Evolutionary conservation across 2,888 invertebrate genomes (phyloP), one percentile per base, ranked within the genome.

Genomic region (Nemotelus nigrinus): DNA sequence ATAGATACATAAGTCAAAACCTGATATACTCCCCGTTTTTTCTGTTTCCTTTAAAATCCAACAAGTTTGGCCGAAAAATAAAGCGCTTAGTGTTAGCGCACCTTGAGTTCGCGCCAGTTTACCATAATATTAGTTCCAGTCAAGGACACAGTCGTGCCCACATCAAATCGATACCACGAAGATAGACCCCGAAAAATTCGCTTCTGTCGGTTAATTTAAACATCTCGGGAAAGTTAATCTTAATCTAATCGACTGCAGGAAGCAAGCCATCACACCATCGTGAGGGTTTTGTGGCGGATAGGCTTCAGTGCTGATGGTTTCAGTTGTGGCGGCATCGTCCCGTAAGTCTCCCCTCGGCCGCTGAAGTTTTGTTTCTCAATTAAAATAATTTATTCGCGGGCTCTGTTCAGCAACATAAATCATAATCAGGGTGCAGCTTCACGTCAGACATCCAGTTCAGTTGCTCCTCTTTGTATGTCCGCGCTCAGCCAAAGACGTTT

Each of bases 331-430:
- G 60, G 60, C 41, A 68, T 25, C 25, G 39, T 48, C 48, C 7
- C 25, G 7, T 50, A 68, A 68, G 7, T 44, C 50, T 39, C 48
- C 39, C 67, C 67, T 5, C 48, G 39, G 50, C 50, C 41, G 50
- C 48, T 68, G 50, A 68, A 68, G 67, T 68, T 68, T 50, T 25
- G 48, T 68, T 25, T 60, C 45, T 50, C 67, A 68, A 68, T 68
- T 68, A 68, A 68, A 68, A 68, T 68, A 68, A 68, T 68, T 68
- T 68, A 68, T 68, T n/a, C 48, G 48, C 7, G 48, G 48, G 25
- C 48, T 68, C 67, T 68, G 48, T 48, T 68, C 48, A 50, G 50
- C 67, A 68, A 47, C 67, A 68, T 68, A 68, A 68, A 68, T 68
- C 67, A 68, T 68, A 68, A 68, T 68, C 67, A 68, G 45, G 65